phyloP scores from a whole-genome alignment of 2,113 vertebrate genomes.

The Vulpes vulpes region DNA sequence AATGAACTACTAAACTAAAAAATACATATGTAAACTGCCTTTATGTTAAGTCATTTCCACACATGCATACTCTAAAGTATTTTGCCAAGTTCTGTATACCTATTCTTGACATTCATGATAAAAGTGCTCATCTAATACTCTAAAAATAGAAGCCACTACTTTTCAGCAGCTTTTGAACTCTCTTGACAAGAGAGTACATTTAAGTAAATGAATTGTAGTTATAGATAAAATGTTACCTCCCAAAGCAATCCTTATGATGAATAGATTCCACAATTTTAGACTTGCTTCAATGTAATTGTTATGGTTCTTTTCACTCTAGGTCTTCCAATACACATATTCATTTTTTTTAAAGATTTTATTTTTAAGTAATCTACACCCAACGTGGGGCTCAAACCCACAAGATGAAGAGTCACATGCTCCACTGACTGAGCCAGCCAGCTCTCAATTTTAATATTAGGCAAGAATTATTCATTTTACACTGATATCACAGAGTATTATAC shows the following conservation, averaged over 20 bases:
- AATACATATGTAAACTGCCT: not conserved
- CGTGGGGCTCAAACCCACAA: not conserved
- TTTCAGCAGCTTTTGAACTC: conserved; percentile 39
- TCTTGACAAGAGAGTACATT: conserved; percentile 35
- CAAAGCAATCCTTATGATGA: conserved; percentile 40
- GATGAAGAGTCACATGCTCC: not conserved
- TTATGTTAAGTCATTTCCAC: conserved; percentile 34
- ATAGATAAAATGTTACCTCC: not conserved
- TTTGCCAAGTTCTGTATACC: not conserved
- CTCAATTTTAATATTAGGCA: not conserved
- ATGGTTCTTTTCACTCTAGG: not conserved
- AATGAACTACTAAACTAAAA: conserved; percentile 57
- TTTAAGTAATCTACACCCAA: not conserved
- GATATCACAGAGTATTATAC: not conserved
- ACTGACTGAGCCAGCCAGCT: not conserved
- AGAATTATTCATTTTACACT: conserved; percentile 27
- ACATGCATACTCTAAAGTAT: not conserved
- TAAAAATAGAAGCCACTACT: conserved; percentile 58
- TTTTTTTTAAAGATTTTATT: not conserved
- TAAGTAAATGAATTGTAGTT: conserved; percentile 44
- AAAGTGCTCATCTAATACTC: not conserved
- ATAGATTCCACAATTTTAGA: conserved; percentile 1
- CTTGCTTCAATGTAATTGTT: not conserved
- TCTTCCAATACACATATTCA: not conserved
- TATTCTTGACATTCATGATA: conserved; percentile 19